Base-by-base conservation (phyloP, 1,140 invertebrate species). In the Neodiprion virginianus region DNA sequence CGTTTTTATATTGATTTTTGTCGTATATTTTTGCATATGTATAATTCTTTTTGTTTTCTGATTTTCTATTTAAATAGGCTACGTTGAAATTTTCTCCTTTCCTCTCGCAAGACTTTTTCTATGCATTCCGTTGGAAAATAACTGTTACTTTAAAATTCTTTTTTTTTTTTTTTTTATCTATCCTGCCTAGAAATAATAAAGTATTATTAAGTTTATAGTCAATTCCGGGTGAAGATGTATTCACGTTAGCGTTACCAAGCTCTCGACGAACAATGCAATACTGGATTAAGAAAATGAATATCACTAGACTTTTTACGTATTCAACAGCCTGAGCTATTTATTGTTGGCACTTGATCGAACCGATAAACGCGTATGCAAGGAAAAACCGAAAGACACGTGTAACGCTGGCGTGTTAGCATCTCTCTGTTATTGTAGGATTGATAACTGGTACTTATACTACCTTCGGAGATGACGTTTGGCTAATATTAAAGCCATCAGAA, bases 401-500 rank as follows among this genome's bases (percentile, higher is more conserved):
- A 40, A 61, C n/a, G 53, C n/a, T 61, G 53, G n/a, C 11, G 53
- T 61, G 53, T 17, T 14, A 61, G 53, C 53, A 61, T 61, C 53
- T 61, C 53, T 61, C n/a, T 61, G 3, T 61, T 61, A 4, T 61
- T 61, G 2, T 1, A 40, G 28, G 28, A 14, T 61, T 61, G 3
- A 17, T 61, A 61, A 14, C 53, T 61, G 11, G 53, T 61, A 14
- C 53, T 61, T n/a, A 71, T 28, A 75, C 86, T 89, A 95, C 94
- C 94, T 93, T 83, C 94, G 88, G 8, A 95, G 88, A 82, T 94
- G 93, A 78, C 92, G 91, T 85, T 94, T 94, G 83, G 91, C 91
- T 10, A 95, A 86, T 79, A 95, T 96, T n/a, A 95, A 91, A 1
- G 91, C 90, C 93, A 97, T 95, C 11, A 96, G 90, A 11, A 93